These are phyloP conservation scores for Camponotus pennsylvanicus DNA, from an alignment of 1,140 invertebrate species.

Conservation along the genomic window DNA sequence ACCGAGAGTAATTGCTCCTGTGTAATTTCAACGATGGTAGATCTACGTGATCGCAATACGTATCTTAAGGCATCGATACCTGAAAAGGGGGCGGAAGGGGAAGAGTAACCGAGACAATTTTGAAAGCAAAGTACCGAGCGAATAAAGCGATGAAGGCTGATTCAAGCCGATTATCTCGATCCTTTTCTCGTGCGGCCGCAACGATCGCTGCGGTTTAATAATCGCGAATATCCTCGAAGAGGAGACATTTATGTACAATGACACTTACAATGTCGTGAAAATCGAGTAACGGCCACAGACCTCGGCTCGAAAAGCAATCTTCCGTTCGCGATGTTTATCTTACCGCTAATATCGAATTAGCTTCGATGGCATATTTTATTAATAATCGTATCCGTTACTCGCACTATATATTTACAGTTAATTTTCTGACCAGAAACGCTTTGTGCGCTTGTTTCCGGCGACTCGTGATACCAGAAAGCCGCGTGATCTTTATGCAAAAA, in stretches of 20 bases:
- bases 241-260: not conserved
- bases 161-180: conserved; percentile 7
- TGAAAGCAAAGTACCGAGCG: conserved; percentile 31
- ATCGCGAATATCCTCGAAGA: conserved; percentile 7
- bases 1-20: conserved; percentile 35
- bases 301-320: conserved; percentile 11
- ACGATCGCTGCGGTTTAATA: conserved; percentile 43
- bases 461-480: not conserved
- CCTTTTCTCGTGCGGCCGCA: not conserved
- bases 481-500: not conserved
- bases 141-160: not conserved
- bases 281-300: not conserved
- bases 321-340: not conserved
- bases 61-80: conserved; percentile 42
- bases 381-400: not conserved
- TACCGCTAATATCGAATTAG: conserved; percentile 24
- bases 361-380: not conserved
- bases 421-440: not conserved
- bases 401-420: conserved; percentile 1
- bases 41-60: conserved; percentile 56
- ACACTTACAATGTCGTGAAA: conserved; percentile 23
- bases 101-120: conserved; percentile 21
- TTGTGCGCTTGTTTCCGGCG: not conserved
- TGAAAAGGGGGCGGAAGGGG: too few relatives aligned
- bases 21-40: conserved; percentile 47